Percentiles rank a stretch among this genome's conserved stretches.
These are phyloP conservation scores for Exaiptasia diaphana DNA, from an alignment of 64 coral and sea anemone species.

Conservation along the genomic window DNA sequence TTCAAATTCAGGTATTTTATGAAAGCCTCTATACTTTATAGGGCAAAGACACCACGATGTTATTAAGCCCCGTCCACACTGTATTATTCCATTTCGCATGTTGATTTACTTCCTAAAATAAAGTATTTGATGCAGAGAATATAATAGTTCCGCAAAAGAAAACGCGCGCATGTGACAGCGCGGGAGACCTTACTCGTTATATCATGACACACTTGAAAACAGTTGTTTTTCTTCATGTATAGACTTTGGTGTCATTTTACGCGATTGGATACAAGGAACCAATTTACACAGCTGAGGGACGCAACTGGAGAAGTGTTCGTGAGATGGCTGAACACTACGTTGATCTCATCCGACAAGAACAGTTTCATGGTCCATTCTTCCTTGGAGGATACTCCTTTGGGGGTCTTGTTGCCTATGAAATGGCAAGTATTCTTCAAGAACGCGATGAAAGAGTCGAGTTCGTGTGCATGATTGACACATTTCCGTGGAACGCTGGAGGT, in stretches of 20 bases:
- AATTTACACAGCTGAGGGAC: not conserved
- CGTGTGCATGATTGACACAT: conserved; percentile 60
- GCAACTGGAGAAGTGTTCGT: conserved; percentile 45
- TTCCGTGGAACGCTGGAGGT: not conserved
- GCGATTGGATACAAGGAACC: conserved; percentile 41
- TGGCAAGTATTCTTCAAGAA: conserved; percentile 44
- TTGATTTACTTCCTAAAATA: no score
- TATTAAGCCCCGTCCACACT: no score
- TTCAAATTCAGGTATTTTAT: conserved; percentile 54
- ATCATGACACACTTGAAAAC: no score
- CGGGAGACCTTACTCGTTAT: not conserved
- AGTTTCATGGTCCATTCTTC: conserved; percentile 51
- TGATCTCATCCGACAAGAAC: conserved; percentile 4
- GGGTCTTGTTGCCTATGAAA: conserved; percentile 57
- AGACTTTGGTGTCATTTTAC: conserved; percentile 41
- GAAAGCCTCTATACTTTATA: no score
- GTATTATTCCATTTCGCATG: no score
- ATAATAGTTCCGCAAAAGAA: no score
- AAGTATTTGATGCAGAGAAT: no score
- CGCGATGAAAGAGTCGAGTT: conserved; percentile 37
- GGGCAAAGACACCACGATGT: no score
- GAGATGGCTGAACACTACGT: conserved; percentile 50
- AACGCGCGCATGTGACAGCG: not conserved
- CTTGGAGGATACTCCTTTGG: conserved; percentile 59
- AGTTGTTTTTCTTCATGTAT: not conserved